Conservation (phyloP, 2,113 vertebrate genomes). For the Electrona antarctica region DNA sequence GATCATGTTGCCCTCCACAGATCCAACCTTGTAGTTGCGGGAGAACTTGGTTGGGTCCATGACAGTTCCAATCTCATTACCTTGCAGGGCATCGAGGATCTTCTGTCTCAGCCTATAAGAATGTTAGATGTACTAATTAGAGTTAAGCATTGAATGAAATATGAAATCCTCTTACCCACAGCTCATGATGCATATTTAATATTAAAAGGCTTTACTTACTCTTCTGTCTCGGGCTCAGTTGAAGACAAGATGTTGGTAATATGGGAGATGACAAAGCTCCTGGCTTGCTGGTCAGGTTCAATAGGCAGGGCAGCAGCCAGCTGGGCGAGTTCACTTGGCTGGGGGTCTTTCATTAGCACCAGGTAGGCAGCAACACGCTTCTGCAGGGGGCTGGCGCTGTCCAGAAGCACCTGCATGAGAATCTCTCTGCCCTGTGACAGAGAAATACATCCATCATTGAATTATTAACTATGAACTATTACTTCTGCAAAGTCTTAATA, state of each 20-base stretch:
- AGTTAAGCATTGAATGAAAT: neutral
- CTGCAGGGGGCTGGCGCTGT: constrained; percentile 75
- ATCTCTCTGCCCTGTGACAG: constrained; percentile 78
- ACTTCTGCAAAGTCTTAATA: too few species aligned
- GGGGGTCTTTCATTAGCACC: constrained; percentile 87
- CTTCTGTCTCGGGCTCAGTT: constrained; percentile 73
- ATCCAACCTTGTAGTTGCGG: constrained; percentile 85
- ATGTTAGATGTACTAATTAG: neutral
- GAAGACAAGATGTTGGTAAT: constrained; percentile 88
- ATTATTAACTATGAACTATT: too few species aligned
- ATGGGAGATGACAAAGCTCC: constrained; percentile 90
- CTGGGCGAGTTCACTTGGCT: constrained; percentile 77
- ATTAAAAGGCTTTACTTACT: constrained; percentile 74
- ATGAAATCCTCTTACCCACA: neutral
- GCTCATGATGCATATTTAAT: neutral
- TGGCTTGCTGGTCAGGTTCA: constrained; percentile 85
- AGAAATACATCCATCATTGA: constrained; percentile 13
- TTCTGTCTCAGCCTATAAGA: constrained; percentile 80
- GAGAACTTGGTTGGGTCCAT: constrained; percentile 86
- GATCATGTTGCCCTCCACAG: constrained; percentile 87
- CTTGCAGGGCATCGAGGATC: constrained; percentile 81
- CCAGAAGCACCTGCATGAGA: constrained; percentile 82
- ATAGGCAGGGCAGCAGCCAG: constrained; percentile 72
- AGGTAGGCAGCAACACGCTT: constrained; percentile 92
- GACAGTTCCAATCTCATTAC: constrained; percentile 75